Evolutionary conservation across 53 echinoderm and acorn worm species (phyloP), one percentile per base, ranked within the genome.

Genomic region (Crossaster papposus): DNA sequence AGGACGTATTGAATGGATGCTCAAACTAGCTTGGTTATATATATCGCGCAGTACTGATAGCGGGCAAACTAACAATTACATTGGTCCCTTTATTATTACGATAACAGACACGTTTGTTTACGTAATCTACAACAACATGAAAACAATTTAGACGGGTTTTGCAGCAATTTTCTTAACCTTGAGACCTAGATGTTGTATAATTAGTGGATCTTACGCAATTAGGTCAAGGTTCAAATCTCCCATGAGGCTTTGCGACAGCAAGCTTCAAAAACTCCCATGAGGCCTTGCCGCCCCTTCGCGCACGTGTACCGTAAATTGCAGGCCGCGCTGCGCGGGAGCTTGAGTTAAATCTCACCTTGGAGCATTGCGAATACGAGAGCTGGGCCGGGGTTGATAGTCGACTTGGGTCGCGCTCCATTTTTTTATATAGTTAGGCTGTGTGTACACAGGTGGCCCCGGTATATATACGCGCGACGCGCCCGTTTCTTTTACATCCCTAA

Each of bases 401-500:
- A 44, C 84, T 23, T 24, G 36, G 50, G 6, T 22, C 23, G 13
- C 14, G 76, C 32, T 29, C 15, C 7, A 17, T 44, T 44, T 36
- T n/a, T 34, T 31, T 26, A n/a, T n/a, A n/a, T n/a, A n/a, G n/a
- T n/a, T 70, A 38, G 37, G 84, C 84, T 84, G 71, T 84, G 84
- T 84, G 84, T 84, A 84, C 72, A 71, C 84, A 84, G 84, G 84
- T 84, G 84, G 84, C 84, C 44, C 29, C 53, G 84, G 51, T 84
- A 84, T 44, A 44, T 44, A 5, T 44, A 44, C 44, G 44, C 72
- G 84, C 71, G 84, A 72, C 84, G 84, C 52, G 50, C 18, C 24
- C 51, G 84, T 84, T 84, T 84, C 84, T 28, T 72, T 84, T 84
- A 84, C 84, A 71, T 84, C 84, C 84, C 84, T 84, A 50, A 84